phyloP scores from a whole-genome alignment of 2,888 invertebrate genomes.

The Xanthostigma xanthostigma region DNA sequence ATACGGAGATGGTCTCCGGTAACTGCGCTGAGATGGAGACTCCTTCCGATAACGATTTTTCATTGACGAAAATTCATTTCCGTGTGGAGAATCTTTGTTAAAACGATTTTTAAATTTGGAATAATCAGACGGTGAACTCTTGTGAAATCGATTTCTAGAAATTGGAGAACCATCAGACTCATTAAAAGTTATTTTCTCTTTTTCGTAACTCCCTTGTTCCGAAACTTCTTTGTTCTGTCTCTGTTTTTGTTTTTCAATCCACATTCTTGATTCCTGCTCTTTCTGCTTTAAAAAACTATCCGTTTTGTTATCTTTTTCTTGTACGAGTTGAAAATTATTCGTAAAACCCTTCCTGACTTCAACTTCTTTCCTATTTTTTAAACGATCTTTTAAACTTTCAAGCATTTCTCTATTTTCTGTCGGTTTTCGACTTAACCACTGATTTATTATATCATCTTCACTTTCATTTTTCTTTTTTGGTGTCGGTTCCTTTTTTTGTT shows the following conservation, averaged over 20 bases:
- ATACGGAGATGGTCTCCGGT: background rate
- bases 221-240: conserved; percentile 26
- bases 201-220: conserved; percentile 21
- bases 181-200: conserved; percentile 12
- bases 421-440: conserved; percentile 30
- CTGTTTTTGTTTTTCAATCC: conserved; percentile 22
- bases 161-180: no score
- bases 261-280: conserved; percentile 25
- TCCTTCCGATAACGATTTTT: no score
- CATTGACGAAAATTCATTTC: no score
- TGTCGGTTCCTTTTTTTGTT: conserved; percentile 17
- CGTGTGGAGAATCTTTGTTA: no score
- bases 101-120: no score
- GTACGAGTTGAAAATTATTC: background rate
- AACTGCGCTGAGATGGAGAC: no score
- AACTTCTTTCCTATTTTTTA: conserved; percentile 35
- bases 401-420: conserved; percentile 32
- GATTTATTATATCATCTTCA: conserved; percentile 27
- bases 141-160: no score
- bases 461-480: conserved; percentile 12
- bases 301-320: conserved; percentile 22
- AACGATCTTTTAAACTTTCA: conserved; percentile 34
- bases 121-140: no score
- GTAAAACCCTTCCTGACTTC: conserved; percentile 8
- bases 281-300: conserved; percentile 21